Base-by-base conservation (phyloP, 2,797 vertebrate genomes). In the Rhynchonycteris naso region DNA sequence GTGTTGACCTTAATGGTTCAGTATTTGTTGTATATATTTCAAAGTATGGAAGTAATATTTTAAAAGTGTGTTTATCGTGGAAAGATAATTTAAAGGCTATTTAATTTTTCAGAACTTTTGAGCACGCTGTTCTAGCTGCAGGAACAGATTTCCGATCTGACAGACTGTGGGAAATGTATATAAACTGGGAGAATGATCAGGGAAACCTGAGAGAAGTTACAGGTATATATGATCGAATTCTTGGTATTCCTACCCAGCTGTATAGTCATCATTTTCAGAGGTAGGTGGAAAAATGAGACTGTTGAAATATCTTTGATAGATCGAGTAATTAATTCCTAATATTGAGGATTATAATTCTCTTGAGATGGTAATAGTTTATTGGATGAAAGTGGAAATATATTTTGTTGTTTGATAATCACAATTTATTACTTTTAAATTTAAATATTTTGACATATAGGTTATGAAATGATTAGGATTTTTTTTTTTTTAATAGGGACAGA, bases 131-230 rank as follows among this genome's bases (percentile, higher is more conserved):
- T 61, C 98, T 99, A 86, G 99, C 99, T 66, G 99, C 99, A 79
- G 99, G 99, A 93, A 99, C 99, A 93, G 99, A 99, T 97, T 99
- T 99, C 96, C 99, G 99, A 95, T 99, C 99, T 8, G 99, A 99
- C 97, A 99, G 99, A 87, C 98, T 99, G 2, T 99, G 99, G 99
- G 99, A 99, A 97, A 99, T 99, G 97, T 99, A 99, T 96, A 98
- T 99, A 97, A 99, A 97, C 97, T 99, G 99, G 99, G 99, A 99
- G 97, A 99, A 98, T 0, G 99, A 99, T 75, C 99, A 99, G 93
- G 98, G 98, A 80, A 99, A 99, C 94, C 97, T 99, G 66, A 99
- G 98, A 95, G 99, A 99, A 24, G 99, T 99, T 88, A 99, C 99
- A 0, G 98, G 99, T 91, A 97, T 99, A 94, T 99, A 99, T 80